These are phyloP conservation scores for Orius insidiosus DNA, from an alignment of 1,140 invertebrate genomes.

Conservation along the genomic window DNA sequence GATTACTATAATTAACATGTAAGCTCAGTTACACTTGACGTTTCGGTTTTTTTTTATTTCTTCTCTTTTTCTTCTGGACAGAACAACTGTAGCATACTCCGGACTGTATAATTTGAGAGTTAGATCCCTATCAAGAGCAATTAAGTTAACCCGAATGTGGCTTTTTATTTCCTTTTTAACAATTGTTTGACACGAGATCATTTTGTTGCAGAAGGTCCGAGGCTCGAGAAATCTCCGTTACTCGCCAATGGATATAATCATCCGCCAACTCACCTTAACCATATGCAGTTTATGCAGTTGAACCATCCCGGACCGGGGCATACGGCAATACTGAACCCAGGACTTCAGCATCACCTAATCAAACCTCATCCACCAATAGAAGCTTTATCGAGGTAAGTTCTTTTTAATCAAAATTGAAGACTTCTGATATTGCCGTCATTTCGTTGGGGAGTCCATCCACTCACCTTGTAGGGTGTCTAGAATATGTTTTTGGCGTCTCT, in stretches of 20 bases:
- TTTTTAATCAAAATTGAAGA: too few relatives aligned
- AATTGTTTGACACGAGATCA: constrained; percentile 5
- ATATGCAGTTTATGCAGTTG: constrained; percentile 77
- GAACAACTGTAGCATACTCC: constrained; percentile 11
- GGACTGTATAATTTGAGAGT: neutral
- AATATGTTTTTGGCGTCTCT: too few relatives aligned
- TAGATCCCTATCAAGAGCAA: constrained; percentile 1
- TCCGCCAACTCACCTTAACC: constrained; percentile 71
- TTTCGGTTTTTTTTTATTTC: neutral
- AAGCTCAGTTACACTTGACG: constrained; percentile 11
- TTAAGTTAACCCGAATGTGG: constrained; percentile 6
- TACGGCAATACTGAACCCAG: constrained; percentile 66
- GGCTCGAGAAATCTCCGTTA: constrained; percentile 78
- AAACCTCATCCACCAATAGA: constrained; percentile 65
- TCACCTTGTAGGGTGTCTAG: too few relatives aligned
- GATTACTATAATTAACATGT: constrained; percentile 8
- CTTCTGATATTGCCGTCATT: too few relatives aligned
- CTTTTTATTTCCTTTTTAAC: constrained; percentile 7
- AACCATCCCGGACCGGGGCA: constrained; percentile 44
- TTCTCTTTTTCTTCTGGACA: neutral
- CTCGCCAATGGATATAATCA: constrained; percentile 88
- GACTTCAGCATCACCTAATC: constrained; percentile 46
- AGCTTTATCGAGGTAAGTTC: constrained; percentile 57
- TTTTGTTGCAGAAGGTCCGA: constrained; percentile 27
- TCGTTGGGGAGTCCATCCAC: too few relatives aligned